phyloP scores from a whole-genome alignment of 1,140 invertebrate species.

The Ylistrum balloti region DNA sequence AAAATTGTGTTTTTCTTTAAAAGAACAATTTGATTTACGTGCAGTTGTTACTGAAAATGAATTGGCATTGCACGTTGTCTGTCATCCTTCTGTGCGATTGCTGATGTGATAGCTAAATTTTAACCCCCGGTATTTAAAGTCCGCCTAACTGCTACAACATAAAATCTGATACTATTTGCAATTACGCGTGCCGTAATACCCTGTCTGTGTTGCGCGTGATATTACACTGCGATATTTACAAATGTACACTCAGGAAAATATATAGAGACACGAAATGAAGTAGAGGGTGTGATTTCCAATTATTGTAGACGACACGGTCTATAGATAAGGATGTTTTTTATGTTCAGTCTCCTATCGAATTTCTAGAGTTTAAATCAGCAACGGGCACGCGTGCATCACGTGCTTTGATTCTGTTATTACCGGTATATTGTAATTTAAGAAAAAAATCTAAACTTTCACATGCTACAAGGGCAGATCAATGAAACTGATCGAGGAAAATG shows the following conservation, averaged over 20 bases:
- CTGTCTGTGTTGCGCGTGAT: not conserved
- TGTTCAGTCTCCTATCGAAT: not conserved
- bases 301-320: not conserved
- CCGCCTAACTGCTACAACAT: not conserved
- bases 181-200: not conserved
- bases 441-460: too few species aligned
- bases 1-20: not conserved
- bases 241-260: conserved; percentile 4
- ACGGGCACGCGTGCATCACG: not conserved
- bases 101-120: not conserved
- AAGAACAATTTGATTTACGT: conserved; percentile 11
- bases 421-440: not conserved
- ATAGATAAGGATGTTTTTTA: not conserved
- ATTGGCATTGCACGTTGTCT: conserved; percentile 16
- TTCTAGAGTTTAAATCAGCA: not conserved
- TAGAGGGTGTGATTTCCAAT: not conserved
- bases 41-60: not conserved
- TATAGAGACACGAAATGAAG: not conserved
- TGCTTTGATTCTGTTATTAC: not conserved
- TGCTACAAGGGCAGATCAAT: too few species aligned
- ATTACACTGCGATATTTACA: not conserved
- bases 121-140: not conserved
- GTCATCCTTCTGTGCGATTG: not conserved
- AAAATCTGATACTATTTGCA: not conserved
- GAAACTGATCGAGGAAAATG: too few species aligned